phyloP scores from a whole-genome alignment of 2,797 vertebrate genomes.

The Pitangus sulphuratus region DNA sequence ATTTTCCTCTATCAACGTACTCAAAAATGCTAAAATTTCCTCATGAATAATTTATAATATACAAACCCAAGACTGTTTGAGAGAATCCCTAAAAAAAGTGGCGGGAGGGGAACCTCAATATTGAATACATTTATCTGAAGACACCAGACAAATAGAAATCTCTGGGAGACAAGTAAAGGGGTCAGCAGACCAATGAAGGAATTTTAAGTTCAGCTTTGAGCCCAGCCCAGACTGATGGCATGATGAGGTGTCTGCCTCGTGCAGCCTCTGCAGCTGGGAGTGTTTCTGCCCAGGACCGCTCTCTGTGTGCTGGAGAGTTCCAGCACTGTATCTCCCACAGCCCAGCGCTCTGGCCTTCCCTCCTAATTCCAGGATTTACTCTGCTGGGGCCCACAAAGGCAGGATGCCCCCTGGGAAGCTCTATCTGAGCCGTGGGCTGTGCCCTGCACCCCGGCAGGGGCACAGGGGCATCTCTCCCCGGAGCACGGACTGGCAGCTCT shows the following conservation, averaged over 20 bases:
- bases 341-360: background rate
- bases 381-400: background rate
- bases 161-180: background rate
- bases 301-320: background rate
- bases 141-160: background rate
- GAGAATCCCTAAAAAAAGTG: background rate
- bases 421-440: rapidly evolving
- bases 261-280: background rate
- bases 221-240: background rate
- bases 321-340: background rate
- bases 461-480: background rate
- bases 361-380: background rate
- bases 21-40: background rate
- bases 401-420: rapidly evolving
- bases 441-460: background rate
- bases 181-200: background rate
- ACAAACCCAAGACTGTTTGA: background rate
- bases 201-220: background rate
- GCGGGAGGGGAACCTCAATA: rapidly evolving
- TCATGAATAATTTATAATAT: background rate
- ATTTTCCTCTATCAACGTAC: background rate
- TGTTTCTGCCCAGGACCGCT: background rate
- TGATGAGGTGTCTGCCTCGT: background rate
- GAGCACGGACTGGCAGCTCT: background rate
- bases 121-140: background rate